Base-by-base conservation (phyloP, 2,797 vertebrate genomes). In the Synaphobranchus kaupii region DNA sequence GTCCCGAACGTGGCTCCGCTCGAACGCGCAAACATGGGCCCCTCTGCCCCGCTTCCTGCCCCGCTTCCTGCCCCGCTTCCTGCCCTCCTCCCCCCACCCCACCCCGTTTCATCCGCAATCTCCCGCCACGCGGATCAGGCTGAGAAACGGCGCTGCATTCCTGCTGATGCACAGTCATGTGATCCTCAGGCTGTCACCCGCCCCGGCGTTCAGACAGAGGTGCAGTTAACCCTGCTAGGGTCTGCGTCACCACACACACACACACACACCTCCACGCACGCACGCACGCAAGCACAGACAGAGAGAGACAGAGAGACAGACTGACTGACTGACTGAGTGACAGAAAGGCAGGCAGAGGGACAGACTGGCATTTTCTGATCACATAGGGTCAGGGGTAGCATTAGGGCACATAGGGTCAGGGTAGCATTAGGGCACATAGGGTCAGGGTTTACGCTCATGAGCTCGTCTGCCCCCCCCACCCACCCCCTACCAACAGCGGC, bases 381-480 rank as follows among this genome's bases (percentile, higher is more conserved):
- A n/a, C n/a, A n/a, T n/a, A n/a, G n/a, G n/a, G n/a, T n/a, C n/a
- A n/a, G n/a, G n/a, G n/a, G n/a, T n/a, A n/a, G n/a, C n/a, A n/a
- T n/a, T n/a, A n/a, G n/a, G n/a, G n/a, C n/a, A n/a, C n/a, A n/a
- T n/a, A n/a, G n/a, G n/a, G n/a, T n/a, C n/a, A n/a, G 95, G 91
- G 94, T 93, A 93, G 92, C 91, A 92, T 96, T 96, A 94, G 97
- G 94, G 96, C 96, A 94, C 96, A 95, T 94, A 97, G 97, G 95
- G 97, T 97, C 95, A 94, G 97, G 96, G 96, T 96, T 95, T 99
- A 95, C 95, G 94, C 95, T 97, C 96, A 97, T 95, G 94, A 94
- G 96, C 96, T 96, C 92, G 94, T 95, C 95, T 98, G 96, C 97
- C 97, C 22, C 68, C 97, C 94, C 92, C 92, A 97, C 96, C 96